These are phyloP conservation scores for Macropis europaea DNA, from an alignment of 2,888 invertebrate species.

Conservation along the genomic window DNA sequence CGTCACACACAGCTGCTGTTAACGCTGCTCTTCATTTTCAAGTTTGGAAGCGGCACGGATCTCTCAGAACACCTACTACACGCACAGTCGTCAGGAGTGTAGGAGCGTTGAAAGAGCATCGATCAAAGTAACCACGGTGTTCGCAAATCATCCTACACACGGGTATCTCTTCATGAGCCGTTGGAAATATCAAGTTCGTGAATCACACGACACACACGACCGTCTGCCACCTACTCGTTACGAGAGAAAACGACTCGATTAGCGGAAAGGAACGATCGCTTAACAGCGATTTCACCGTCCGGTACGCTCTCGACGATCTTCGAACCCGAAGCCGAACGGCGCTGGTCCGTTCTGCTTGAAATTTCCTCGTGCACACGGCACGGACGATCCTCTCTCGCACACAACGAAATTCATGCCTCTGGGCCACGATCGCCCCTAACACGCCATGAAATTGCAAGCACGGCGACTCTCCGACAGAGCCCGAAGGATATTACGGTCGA, in stretches of 20 bases:
- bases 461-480: conserved; percentile 6
- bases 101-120: too few species aligned
- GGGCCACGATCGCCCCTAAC: conserved; percentile 47
- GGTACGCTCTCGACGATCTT: conserved; percentile 15
- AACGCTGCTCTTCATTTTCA: too few species aligned
- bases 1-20: too few species aligned
- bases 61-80: too few species aligned
- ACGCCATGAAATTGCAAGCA: conserved; percentile 51
- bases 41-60: too few species aligned
- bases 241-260: conserved; percentile 41
- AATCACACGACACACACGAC: not conserved
- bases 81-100: too few species aligned
- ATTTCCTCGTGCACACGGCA: conserved; percentile 15
- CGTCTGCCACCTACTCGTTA: conserved; percentile 37
- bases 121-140: not conserved
- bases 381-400: not conserved
- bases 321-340: too few species aligned
- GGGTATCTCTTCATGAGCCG: conserved; percentile 23
- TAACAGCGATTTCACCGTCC: conserved; percentile 33
- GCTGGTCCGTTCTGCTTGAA: conserved; percentile 22
- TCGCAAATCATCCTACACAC: conserved; percentile 20
- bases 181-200: not conserved
- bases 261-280: conserved; percentile 44
- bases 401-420: conserved; percentile 18
- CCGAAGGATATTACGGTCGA: conserved; percentile 36